A percentile compares a stretch with the other conserved stretches of the same genome.
Evolutionary conservation across 2,113 vertebrate species (phyloP).

Genomic region (Phalacrocorax pelagicus): DNA sequence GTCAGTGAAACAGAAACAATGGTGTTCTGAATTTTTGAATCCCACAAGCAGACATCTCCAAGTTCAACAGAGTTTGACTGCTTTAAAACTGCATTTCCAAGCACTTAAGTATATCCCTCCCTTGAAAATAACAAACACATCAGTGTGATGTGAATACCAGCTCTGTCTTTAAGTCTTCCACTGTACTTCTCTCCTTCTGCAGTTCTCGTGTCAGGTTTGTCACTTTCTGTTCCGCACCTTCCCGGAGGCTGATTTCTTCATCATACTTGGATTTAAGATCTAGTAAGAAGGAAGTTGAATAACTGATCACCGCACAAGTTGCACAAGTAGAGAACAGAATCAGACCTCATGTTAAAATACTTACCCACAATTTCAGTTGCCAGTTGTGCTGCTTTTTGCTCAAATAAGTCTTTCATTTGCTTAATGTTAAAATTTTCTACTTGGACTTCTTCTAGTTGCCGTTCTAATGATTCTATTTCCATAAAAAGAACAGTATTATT

Average conservation of each 20-base stretch:
- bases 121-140: background rate
- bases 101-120: background rate
- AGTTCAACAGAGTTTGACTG: background rate
- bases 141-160: conserved; percentile 79
- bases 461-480: conserved; percentile 85
- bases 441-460: conserved; percentile 89
- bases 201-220: conserved; percentile 82
- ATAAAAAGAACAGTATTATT: conserved; percentile 56
- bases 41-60: background rate
- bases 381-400: conserved; percentile 96
- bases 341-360: conserved; percentile 21
- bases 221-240: conserved; percentile 85
- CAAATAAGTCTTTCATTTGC: conserved; percentile 99
- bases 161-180: conserved; percentile 88
- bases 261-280: conserved; percentile 95
- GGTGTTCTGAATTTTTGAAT: background rate
- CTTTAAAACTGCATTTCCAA: background rate
- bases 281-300: conserved; percentile 57
- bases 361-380: conserved; percentile 96
- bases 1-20: background rate
- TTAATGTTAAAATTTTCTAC: conserved; percentile 97
- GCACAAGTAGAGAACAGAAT: background rate
- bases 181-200: conserved; percentile 79
- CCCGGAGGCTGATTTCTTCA: conserved; percentile 90
- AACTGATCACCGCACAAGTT: background rate